These are phyloP conservation scores for Bergia puertoricense DNA, from an alignment of 92 coral and sea anemone genomes.

Conservation along the genomic window DNA sequence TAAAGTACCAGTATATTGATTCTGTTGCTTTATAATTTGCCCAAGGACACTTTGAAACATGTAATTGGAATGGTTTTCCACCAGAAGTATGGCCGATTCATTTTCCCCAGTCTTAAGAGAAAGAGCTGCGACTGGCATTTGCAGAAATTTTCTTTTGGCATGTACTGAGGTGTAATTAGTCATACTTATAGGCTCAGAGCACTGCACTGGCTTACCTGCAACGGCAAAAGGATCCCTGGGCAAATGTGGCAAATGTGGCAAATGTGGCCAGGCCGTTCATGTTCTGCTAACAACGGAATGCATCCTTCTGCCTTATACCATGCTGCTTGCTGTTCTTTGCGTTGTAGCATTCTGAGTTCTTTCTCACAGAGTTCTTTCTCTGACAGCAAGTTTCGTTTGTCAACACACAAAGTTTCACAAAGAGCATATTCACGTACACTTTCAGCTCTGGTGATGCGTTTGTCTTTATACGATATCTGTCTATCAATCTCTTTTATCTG, in stretches of 20 bases:
- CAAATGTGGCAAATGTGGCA: slow-evolving; percentile 2
- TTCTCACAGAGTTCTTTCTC: background rate
- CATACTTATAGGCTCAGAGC: slow-evolving; percentile 16
- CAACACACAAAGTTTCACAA: background rate
- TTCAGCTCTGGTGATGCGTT: background rate
- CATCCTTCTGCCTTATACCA: slow-evolving; percentile 33
- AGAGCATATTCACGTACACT: background rate
- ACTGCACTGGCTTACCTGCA: slow-evolving; percentile 8
- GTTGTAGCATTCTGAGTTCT: background rate
- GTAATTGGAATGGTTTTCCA: slow-evolving; percentile 32
- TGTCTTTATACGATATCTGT: background rate
- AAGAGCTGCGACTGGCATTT: slow-evolving; percentile 52
- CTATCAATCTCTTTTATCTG: background rate
- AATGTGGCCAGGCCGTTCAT: slow-evolving; percentile 36
- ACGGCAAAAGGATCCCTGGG: background rate
- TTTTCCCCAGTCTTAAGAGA: slow-evolving; percentile 40
- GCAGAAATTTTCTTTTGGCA: slow-evolving; percentile 55
- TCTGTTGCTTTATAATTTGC: slow-evolving; percentile 14
- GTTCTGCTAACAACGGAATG: slow-evolving; percentile 42
- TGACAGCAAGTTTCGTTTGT: background rate
- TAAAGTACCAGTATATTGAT: slow-evolving; percentile 36
- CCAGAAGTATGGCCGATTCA: slow-evolving; percentile 27
- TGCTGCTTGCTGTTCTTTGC: background rate
- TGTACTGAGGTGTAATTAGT: slow-evolving; percentile 44
- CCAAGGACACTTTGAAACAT: slow-evolving; percentile 3